phyloP scores from a whole-genome alignment of 1,140 invertebrate genomes.

The Drosophila willistoni region DNA sequence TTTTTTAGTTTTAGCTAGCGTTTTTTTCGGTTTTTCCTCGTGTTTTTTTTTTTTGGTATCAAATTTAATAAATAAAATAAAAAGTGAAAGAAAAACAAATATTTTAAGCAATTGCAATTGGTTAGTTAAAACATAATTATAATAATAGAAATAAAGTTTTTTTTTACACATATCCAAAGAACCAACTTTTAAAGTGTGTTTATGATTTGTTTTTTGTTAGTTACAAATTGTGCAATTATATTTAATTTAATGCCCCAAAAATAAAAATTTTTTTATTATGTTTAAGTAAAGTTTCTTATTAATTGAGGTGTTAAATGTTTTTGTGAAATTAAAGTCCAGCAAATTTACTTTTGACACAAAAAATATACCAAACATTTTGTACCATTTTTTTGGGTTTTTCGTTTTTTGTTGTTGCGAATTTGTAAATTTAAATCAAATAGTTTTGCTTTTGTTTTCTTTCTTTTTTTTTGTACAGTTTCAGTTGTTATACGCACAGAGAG shows the following conservation, averaged over 20 bases:
- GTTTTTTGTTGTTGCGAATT: background rate
- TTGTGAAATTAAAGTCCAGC: background rate
- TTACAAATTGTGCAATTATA: background rate
- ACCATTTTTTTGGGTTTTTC: background rate
- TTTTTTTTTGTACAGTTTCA: background rate
- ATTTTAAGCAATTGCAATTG: conserved; percentile 14
- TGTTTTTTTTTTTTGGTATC: conserved; percentile 49
- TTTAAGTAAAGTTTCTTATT: too few species aligned
- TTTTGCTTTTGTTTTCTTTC: background rate
- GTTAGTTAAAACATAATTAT: conserved; percentile 8
- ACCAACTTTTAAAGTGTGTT: background rate
- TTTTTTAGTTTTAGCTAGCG: conserved; percentile 12
- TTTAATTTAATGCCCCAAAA: background rate
- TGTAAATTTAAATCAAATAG: conserved; percentile 5
- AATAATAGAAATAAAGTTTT: background rate
- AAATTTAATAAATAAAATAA: conserved; percentile 55
- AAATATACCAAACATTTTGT: conserved; percentile 1
- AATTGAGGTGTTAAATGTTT: background rate
- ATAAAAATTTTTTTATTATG: too few species aligned
- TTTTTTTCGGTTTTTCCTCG: background rate
- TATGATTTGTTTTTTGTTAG: background rate
- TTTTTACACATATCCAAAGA: too few species aligned
- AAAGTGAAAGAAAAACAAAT: conserved; percentile 18
- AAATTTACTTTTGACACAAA: background rate
- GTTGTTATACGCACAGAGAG: conserved; percentile 3